These are phyloP conservation scores for Caenorhabditis latens DNA, from an alignment of 1,140 invertebrate species.

Conservation along the genomic window DNA sequence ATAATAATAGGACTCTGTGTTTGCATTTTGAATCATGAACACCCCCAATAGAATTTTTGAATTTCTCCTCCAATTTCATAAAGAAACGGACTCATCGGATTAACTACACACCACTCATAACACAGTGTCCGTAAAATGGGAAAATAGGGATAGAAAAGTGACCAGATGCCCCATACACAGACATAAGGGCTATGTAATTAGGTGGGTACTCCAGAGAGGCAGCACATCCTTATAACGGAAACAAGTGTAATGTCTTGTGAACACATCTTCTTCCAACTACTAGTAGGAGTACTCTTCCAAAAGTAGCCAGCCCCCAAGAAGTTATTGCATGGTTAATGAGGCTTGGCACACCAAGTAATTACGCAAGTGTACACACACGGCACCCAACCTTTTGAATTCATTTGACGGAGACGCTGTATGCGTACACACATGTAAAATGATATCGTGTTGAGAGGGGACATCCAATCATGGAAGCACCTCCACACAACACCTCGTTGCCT, in stretches of 20 bases:
- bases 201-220: background rate
- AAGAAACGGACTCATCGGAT: background rate
- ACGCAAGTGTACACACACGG: conserved; percentile 37
- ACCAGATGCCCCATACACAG: background rate
- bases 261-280: background rate
- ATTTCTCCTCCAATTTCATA: background rate
- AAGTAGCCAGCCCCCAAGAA: background rate
- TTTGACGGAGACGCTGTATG: too few relatives aligned
- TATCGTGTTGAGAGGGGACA: background rate
- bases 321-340: conserved; percentile 55
- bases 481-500: background rate
- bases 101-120: background rate
- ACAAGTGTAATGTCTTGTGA: conserved; percentile 25
- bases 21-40: conserved; percentile 43
- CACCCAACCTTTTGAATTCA: too few relatives aligned
- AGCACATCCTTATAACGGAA: conserved; percentile 28
- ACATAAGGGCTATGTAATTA: conserved; percentile 13
- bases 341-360: conserved; percentile 4
- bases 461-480: conserved; percentile 43
- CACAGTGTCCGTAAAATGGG: too few relatives aligned
- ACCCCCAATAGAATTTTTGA: background rate
- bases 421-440: conserved; percentile 27
- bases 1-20: conserved; percentile 6
- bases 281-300: background rate
- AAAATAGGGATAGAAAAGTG: background rate